phyloP scores from a whole-genome alignment of 1,140 invertebrate genomes.

The Pissodes strobi region DNA sequence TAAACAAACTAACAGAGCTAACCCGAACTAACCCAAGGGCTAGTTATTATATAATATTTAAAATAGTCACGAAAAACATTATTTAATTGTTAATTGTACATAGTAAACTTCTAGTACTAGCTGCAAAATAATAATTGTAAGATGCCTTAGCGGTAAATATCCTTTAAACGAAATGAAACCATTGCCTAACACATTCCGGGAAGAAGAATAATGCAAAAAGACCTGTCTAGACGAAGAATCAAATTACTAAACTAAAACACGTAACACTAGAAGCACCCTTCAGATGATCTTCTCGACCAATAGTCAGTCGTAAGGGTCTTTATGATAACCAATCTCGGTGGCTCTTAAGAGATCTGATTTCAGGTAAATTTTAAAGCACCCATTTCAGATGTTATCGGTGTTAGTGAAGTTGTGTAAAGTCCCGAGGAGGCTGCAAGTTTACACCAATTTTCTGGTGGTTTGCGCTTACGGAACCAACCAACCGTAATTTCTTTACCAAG shows the following conservation, averaged over 20 bases:
- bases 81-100: too few relatives aligned
- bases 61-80: too few relatives aligned
- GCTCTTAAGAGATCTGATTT: constrained; percentile 19
- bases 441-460: constrained; percentile 46
- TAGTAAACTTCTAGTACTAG: too few relatives aligned
- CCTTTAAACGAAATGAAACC: too few relatives aligned
- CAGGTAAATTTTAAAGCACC: constrained; percentile 20
- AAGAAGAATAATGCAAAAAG: too few relatives aligned
- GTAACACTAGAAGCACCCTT: constrained; percentile 3
- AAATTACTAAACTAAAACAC: background rate
- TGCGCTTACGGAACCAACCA: constrained; percentile 24
- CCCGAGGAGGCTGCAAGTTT: constrained; percentile 40
- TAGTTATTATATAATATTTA: too few relatives aligned
- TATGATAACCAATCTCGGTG: constrained; percentile 23
- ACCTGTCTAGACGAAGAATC: too few relatives aligned
- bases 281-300: background rate
- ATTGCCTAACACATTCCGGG: too few relatives aligned
- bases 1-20: too few relatives aligned
- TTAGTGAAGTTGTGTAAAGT: constrained; percentile 38
- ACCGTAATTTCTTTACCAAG: constrained; percentile 25
- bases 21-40: too few relatives aligned
- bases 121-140: too few relatives aligned
- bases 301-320: background rate
- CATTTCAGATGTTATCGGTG: constrained; percentile 42
- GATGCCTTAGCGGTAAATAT: too few relatives aligned